Percentiles rank a stretch among this genome's conserved stretches.
phyloP scores from a whole-genome alignment of 2,888 invertebrate genomes.

The Polylopha cassiicola region DNA sequence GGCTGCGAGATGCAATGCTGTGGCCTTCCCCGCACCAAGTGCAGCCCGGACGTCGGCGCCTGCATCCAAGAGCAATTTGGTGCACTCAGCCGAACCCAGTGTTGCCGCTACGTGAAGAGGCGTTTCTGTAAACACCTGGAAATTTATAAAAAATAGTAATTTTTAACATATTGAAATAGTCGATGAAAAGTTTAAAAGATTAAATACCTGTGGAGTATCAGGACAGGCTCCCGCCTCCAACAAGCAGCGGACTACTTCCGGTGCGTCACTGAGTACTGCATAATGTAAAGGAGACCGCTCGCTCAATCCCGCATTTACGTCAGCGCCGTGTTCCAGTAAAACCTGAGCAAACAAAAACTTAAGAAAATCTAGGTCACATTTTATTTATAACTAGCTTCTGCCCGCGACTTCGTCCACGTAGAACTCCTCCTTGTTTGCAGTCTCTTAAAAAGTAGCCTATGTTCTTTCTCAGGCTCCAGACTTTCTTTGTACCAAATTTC shows the following conservation, averaged over 20 bases:
- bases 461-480: no score
- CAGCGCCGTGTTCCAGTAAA: slow-evolving; percentile 84
- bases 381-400: no score
- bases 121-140: slow-evolving; percentile 88
- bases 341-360: slow-evolving; percentile 52
- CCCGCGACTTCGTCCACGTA: no score
- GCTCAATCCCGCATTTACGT: slow-evolving; percentile 84
- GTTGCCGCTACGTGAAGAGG: slow-evolving; percentile 89
- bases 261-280: slow-evolving; percentile 86
- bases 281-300: slow-evolving; percentile 88
- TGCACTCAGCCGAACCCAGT: slow-evolving; percentile 82
- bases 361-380: slow-evolving; percentile 28
- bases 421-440: no score
- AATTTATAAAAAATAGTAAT: slow-evolving; percentile 23
- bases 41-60: slow-evolving; percentile 89
- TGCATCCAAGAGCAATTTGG: slow-evolving; percentile 83
- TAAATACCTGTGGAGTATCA: slow-evolving; percentile 85
- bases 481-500: no score
- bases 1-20: slow-evolving; percentile 91
- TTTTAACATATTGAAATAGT: no score
- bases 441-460: no score
- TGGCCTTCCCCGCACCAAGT: slow-evolving; percentile 82
- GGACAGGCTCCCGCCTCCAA: slow-evolving; percentile 87
- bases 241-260: slow-evolving; percentile 84
- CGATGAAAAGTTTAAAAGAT: background rate